Evolutionary conservation across 2,113 vertebrate genomes (phyloP).

Genomic region (Campylomormyrus numenius): DNA sequence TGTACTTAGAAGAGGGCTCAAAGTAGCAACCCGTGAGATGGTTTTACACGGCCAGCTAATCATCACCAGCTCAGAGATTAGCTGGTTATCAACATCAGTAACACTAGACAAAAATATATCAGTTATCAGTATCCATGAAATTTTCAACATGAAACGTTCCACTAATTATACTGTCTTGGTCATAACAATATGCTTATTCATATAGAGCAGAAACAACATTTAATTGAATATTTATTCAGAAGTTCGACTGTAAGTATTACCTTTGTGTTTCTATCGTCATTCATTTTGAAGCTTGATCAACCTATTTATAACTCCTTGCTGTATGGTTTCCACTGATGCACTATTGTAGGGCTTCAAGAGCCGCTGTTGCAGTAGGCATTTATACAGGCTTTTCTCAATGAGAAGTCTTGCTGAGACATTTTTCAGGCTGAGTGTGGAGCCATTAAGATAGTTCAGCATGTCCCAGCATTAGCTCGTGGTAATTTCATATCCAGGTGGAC

Average conservation of each 20-base stretch:
- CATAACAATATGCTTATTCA: background rate
- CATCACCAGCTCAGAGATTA: background rate
- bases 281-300: background rate
- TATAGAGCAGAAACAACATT: background rate
- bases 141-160: background rate
- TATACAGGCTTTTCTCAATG: no score
- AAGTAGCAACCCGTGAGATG: background rate
- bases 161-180: background rate
- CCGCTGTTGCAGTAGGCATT: no score
- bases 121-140: background rate
- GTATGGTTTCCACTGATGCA: no score
- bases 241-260: background rate
- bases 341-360: no score
- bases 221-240: background rate
- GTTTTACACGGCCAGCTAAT: no score
- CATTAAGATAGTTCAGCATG: background rate
- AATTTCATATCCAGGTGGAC: background rate
- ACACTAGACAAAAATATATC: background rate
- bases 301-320: constrained; percentile 7
- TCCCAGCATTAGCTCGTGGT: background rate
- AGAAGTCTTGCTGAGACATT: background rate
- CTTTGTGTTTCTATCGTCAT: background rate
- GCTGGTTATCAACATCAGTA: background rate
- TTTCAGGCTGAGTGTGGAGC: background rate
- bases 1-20: background rate